Evolutionary conservation across 2,113 vertebrate species (phyloP).

Genomic region (Martes martes): DNA sequence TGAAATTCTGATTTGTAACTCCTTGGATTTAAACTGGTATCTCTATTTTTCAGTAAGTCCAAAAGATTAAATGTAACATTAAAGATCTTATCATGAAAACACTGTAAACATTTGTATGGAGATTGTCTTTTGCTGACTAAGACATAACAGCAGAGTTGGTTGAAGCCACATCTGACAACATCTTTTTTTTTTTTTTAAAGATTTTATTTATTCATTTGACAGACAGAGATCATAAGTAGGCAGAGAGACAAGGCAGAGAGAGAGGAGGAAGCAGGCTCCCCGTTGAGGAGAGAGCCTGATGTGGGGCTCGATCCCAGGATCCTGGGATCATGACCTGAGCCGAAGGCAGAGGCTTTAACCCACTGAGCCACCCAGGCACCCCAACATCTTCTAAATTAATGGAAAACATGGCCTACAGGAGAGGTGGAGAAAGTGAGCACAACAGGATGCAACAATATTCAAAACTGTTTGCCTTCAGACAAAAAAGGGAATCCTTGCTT

Average conservation of each 20-base stretch:
- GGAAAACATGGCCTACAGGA: background rate
- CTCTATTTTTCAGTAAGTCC: background rate
- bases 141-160: background rate
- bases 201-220: too few relatives aligned
- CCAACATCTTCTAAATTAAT: background rate
- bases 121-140: background rate
- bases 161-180: background rate
- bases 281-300: too few relatives aligned
- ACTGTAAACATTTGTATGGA: background rate
- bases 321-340: too few relatives aligned
- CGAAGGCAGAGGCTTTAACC: too few relatives aligned
- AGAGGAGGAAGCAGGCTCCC: too few relatives aligned
- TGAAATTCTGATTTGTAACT: background rate
- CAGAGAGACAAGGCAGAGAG: too few relatives aligned
- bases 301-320: too few relatives aligned
- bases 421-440: background rate
- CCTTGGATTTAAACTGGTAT: background rate
- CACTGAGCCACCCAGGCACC: too few relatives aligned
- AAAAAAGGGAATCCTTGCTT: background rate
- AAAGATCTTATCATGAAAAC: background rate
- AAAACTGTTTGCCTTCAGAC: conserved; percentile 17
- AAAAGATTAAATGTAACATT: background rate
- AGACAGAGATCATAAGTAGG: too few relatives aligned
- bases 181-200: background rate
- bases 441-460: background rate